Evolutionary conservation across 2,888 invertebrate genomes (phyloP), one percentile per base, ranked within the genome.

Genomic region (Hedya salicella): DNA sequence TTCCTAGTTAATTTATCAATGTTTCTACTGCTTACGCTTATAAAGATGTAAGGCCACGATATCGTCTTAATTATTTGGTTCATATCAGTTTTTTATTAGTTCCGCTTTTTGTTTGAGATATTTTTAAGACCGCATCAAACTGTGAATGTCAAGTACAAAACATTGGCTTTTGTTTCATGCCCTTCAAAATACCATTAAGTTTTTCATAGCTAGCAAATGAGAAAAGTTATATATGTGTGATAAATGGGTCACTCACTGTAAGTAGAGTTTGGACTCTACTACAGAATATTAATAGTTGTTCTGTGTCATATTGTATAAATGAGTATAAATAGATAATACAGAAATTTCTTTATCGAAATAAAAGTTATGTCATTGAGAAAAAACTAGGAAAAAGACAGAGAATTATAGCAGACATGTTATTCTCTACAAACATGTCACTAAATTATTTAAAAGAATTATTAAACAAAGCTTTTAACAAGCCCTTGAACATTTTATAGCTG

Each of bases 71-170:
- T 65, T 40, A 61, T 64, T 44, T 52, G 21, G 13, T 19, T 59
- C 21, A 25, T 54, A 61, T 66, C 54, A 39, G 52, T 54, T 60
- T 3, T 39, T 17, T 53, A 61, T 61, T 67, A 50, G 60, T 69
- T 69, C 63, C 63, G 63, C 67, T 49, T 67, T 50, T 49, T 50
- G 46, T 13, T 9, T 19, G 40, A 49, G 17, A 40, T 61, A 36
- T 52, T n/a, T 59, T n/a, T 17, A 61, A 53, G n/a, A 42, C 8
- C 8, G 13, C 42, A 19, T n/a, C 11, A 11, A 36, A 53, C 56
- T 52, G 19, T 57, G 21, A 60, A 49, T 68, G 50, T 59, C 53
- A 62, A 62, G 57, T 48, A 14, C 48, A 65, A 49, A 30, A 17
- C n/a, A n/a, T 14, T 16, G n/a, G n/a, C 21, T 36, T 11, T 36